Conservation (phyloP, 2,888 invertebrate genomes). For the Polyploca ridens region DNA sequence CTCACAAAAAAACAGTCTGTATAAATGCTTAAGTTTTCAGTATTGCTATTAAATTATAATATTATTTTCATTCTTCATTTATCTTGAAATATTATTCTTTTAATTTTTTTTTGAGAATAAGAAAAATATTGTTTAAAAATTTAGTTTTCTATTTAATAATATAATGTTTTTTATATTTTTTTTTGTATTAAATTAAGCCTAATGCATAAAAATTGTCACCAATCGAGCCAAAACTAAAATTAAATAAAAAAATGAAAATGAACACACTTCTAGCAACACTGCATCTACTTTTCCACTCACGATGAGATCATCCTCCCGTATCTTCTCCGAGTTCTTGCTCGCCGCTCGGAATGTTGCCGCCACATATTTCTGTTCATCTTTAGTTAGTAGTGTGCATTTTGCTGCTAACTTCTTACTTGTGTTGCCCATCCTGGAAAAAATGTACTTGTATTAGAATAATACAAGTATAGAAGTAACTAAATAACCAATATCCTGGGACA, state of each 20-base stretch:
- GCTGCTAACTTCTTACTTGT: conserved; percentile 87
- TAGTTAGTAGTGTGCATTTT: conserved; percentile 86
- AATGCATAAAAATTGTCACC: conserved; percentile 40
- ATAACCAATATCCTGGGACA: no score
- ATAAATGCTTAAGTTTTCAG: no score
- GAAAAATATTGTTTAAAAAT: no score
- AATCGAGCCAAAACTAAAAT: conserved; percentile 46
- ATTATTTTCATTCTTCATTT: no score
- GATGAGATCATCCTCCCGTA: conserved; percentile 87
- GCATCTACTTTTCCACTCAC: conserved; percentile 83
- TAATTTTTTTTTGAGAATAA: no score
- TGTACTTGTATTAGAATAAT: neutral
- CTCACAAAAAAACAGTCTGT: no score
- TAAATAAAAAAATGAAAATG: conserved; percentile 63
- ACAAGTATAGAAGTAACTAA: no score
- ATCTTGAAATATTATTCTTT: neutral
- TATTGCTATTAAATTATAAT: no score
- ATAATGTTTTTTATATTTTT: neutral
- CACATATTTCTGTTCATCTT: conserved; percentile 86
- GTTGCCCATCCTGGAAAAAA: conserved; percentile 82
- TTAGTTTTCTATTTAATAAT: no score
- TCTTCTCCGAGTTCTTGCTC: conserved; percentile 86
- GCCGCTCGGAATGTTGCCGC: conserved; percentile 86
- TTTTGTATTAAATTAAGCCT: no score
- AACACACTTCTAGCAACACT: conserved; percentile 80